phyloP scores from a whole-genome alignment of 2,113 vertebrate species.

The Corythoichthys intestinalis region DNA sequence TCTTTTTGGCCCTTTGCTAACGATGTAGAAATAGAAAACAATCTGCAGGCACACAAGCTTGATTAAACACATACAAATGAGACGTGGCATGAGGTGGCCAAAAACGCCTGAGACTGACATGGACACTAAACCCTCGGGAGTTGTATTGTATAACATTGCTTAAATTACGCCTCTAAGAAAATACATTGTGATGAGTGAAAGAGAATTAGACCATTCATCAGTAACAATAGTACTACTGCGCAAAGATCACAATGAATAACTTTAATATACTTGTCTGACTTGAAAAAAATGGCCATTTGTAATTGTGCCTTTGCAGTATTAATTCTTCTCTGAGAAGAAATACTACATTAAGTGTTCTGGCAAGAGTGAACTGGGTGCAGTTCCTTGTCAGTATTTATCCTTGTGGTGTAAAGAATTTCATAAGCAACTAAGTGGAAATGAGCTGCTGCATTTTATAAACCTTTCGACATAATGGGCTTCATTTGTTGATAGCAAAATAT shows the following conservation, averaged over 20 bases:
- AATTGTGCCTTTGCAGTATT: constrained; percentile 8
- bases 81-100: constrained; percentile 19
- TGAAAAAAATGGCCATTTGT: neutral
- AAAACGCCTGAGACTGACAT: constrained; percentile 22
- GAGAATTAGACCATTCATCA: neutral
- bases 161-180: neutral
- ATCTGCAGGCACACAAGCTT: constrained; percentile 40
- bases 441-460: constrained; percentile 39
- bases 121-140: constrained; percentile 8
- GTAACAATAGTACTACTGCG: neutral
- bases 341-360: constrained; percentile 13
- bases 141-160: neutral
- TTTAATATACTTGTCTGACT: neutral
- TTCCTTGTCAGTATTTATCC: constrained; percentile 53
- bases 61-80: constrained; percentile 39
- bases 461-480: constrained; percentile 35
- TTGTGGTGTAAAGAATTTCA: constrained; percentile 50
- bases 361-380: constrained; percentile 39
- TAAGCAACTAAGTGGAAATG: constrained; percentile 37
- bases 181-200: neutral
- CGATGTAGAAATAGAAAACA: constrained; percentile 56
- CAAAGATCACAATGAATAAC: neutral
- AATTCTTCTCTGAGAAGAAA: constrained; percentile 35
- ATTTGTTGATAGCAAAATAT: neutral
- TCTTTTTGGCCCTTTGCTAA: constrained; percentile 23